phyloP scores from a whole-genome alignment of 2,888 invertebrate genomes.

The Platypus cylindrus region DNA sequence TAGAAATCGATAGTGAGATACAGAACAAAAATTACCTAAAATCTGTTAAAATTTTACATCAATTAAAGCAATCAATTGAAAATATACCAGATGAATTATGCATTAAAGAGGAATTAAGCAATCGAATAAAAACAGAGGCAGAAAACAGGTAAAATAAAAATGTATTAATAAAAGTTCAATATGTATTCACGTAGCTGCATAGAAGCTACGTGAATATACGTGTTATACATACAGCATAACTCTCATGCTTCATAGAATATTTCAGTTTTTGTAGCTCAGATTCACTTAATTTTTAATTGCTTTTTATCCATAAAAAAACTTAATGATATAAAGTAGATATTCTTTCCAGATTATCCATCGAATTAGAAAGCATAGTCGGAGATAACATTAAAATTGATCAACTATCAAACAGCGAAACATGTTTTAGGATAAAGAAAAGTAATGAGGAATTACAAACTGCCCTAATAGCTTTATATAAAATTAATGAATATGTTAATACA shows the following conservation, averaged over 20 bases:
- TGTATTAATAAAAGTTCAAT: no score
- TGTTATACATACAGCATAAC: no score
- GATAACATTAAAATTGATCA: slow-evolving; percentile 37
- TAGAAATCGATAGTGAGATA: slow-evolving; percentile 28
- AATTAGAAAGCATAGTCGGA: slow-evolving; percentile 39
- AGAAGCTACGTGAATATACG: no score
- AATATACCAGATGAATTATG: slow-evolving; percentile 39
- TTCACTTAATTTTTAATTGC: no score
- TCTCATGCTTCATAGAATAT: no score
- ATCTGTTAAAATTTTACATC: slow-evolving; percentile 41
- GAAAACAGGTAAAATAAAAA: no score
- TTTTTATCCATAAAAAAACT: no score
- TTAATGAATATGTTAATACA: slow-evolving; percentile 33
- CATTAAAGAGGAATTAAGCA: no score
- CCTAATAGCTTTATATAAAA: slow-evolving; percentile 29
- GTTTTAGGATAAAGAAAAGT: slow-evolving; percentile 30
- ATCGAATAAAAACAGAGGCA: no score
- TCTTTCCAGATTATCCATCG: slow-evolving; percentile 18
- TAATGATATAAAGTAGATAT: no score
- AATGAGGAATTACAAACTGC: slow-evolving; percentile 34
- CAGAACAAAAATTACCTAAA: slow-evolving; percentile 29
- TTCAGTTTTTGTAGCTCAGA: no score
- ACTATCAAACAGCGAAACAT: slow-evolving; percentile 27
- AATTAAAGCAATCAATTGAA: slow-evolving; percentile 36
- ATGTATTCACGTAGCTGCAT: no score